phyloP scores from a whole-genome alignment of 2,888 invertebrate genomes.

The Dione juno region DNA sequence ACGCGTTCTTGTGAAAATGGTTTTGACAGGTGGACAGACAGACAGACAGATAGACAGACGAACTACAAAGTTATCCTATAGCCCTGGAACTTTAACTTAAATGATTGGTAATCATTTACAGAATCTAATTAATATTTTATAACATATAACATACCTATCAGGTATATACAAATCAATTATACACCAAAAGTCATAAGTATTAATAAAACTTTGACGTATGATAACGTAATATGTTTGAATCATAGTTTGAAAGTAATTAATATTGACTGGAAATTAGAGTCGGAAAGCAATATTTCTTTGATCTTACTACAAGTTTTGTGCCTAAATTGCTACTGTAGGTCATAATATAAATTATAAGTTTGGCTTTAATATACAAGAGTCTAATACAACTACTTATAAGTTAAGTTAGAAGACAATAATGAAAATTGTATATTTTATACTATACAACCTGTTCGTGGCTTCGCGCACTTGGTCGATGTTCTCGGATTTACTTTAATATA shows the following conservation, averaged over 20 bases:
- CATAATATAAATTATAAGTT: slow-evolving; percentile 14
- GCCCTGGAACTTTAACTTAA: too few species aligned
- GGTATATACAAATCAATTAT: not conserved
- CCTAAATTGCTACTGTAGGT: slow-evolving; percentile 17
- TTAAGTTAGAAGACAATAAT: not conserved
- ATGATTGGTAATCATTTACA: too few species aligned
- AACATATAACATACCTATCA: not conserved
- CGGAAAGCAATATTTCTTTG: slow-evolving; percentile 24
- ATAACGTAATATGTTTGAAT: not conserved
- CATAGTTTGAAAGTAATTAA: slow-evolving; percentile 25
- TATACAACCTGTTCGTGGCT: too few species aligned
- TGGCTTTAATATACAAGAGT: not conserved
- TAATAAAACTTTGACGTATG: slow-evolving; percentile 11
- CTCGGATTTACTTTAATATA: too few species aligned
- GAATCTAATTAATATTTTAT: not conserved
- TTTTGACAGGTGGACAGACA: too few species aligned
- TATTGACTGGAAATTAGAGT: slow-evolving; percentile 20
- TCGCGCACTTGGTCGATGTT: too few species aligned
- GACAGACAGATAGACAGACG: too few species aligned
- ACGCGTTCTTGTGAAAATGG: too few species aligned
- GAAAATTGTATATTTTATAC: not conserved
- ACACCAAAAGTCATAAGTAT: not conserved
- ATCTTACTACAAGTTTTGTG: slow-evolving; percentile 9
- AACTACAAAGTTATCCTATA: too few species aligned
- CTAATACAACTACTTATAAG: not conserved